Percentiles rank a stretch among this genome's conserved stretches.
Evolutionary conservation across 2,113 vertebrate genomes (phyloP).

Genomic region (Clarias batrachus): DNA sequence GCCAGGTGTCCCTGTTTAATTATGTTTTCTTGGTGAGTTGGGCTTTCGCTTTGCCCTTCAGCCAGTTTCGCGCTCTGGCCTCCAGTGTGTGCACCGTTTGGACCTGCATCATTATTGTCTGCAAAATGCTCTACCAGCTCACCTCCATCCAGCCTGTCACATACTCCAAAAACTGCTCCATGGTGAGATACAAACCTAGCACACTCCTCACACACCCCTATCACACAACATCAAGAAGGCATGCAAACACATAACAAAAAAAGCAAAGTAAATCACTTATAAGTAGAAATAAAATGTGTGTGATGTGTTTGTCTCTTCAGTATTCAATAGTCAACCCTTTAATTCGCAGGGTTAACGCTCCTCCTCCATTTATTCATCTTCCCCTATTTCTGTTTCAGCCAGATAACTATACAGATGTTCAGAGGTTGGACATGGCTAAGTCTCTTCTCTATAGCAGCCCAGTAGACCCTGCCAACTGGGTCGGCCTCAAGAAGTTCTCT

Average conservation of each 20-base stretch:
- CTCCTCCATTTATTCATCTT: constrained; percentile 9
- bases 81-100: constrained; percentile 94
- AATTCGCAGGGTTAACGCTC: not conserved
- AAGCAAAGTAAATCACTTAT: not conserved
- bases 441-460: constrained; percentile 79
- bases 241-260: not conserved
- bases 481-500: constrained; percentile 82
- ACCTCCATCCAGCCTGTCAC: constrained; percentile 78
- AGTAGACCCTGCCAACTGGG: constrained; percentile 90
- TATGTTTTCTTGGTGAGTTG: constrained; percentile 91
- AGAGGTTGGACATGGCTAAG: constrained; percentile 61
- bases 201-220: not conserved
- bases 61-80: constrained; percentile 88
- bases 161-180: constrained; percentile 82
- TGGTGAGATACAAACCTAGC: constrained; percentile 67
- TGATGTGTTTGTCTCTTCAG: not conserved
- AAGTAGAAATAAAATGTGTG: not conserved
- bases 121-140: constrained; percentile 99
- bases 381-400: constrained; percentile 53
- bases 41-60: constrained; percentile 93
- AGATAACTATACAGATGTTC: constrained; percentile 52
- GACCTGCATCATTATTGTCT: constrained; percentile 95
- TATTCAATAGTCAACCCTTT: not conserved
- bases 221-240: not conserved
- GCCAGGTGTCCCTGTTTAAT: constrained; percentile 86